Conservation (phyloP, 2,888 invertebrate species). For the Chironomus tentans region DNA sequence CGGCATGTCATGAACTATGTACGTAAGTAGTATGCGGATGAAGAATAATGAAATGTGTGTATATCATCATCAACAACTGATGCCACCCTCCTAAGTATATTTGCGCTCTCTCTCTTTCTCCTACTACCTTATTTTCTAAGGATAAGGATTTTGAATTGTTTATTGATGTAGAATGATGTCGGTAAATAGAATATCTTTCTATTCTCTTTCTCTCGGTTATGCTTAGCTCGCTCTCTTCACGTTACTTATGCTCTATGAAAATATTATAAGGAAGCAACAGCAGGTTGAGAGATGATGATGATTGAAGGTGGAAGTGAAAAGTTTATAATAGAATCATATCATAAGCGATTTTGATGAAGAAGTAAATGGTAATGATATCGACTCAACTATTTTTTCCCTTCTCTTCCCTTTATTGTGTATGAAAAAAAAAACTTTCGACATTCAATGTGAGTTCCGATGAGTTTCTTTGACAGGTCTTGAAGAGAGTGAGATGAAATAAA, state of each 20-base stretch:
- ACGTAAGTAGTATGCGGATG: background rate
- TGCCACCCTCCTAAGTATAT: too few species aligned
- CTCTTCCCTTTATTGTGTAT: too few species aligned
- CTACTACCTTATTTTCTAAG: too few species aligned
- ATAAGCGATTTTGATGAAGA: background rate
- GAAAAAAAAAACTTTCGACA: background rate
- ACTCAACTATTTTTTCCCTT: too few species aligned
- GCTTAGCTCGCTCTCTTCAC: background rate
- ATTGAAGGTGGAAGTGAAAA: background rate
- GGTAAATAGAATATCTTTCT: too few species aligned
- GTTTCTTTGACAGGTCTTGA: background rate
- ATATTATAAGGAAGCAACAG: too few species aligned
- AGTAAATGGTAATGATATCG: background rate
- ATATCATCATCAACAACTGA: background rate
- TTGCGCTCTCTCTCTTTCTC: too few species aligned
- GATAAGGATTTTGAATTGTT: too few species aligned
- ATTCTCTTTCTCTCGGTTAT: too few species aligned
- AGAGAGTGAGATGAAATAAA: too few species aligned
- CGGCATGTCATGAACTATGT: background rate
- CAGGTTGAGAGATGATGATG: too few species aligned
- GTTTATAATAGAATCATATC: slow-evolving; percentile 14
- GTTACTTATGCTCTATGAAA: background rate
- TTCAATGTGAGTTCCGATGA: background rate
- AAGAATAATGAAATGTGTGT: background rate
- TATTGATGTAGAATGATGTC: too few species aligned